Evolutionary conservation across 2,113 vertebrate genomes (phyloP), one percentile per base, ranked within the genome.

Genomic region (Zapornia atra): DNA sequence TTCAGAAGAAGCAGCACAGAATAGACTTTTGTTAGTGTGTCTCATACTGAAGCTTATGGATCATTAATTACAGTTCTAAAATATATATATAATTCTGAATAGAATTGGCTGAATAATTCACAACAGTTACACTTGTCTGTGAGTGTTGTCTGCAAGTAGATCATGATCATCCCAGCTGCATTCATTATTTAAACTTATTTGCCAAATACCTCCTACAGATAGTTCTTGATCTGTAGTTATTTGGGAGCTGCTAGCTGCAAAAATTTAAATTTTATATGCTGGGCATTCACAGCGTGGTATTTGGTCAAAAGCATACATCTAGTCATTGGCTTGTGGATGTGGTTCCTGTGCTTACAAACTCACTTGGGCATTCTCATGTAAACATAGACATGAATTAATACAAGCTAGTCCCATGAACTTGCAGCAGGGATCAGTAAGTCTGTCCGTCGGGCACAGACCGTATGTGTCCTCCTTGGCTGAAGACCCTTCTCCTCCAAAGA

Each of bases 71-170:
- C 22, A 71, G 72, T 79, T 87, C 82, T 70, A 92, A 79, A 94
- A 94, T 82, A 92, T 33, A 82, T 6, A n/a, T 36, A 31, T 36
- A 44, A 92, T 91, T 94, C 72, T 76, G 40, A 89, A 75, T 92
- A 79, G 50, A 94, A 89, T 63, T 94, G 83, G 81, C 73, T 92
- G 92, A 94, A 94, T 94, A 94, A 95, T 94, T 95, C 77, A 94
- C 87, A 82, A 53, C 40, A 86, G 36, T 87, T 91, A 76, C 70
- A 28, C 50, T 97, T 59, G 50, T 64, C 57, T 93, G 57, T 1
- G 2, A 95, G 61, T 68, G 44, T 82, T 79, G 77, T 25, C 90
- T 54, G 88, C 86, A 93, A 84, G 84, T 26, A 73, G 83, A 89
- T 84, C 73, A 42, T 15, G 40, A 94, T 70, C 50, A 42, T 94